A percentile compares a stretch with the other conserved stretches of the same genome.
Conservation (phyloP, 2,797 vertebrate species). For the Platalea minor region DNA sequence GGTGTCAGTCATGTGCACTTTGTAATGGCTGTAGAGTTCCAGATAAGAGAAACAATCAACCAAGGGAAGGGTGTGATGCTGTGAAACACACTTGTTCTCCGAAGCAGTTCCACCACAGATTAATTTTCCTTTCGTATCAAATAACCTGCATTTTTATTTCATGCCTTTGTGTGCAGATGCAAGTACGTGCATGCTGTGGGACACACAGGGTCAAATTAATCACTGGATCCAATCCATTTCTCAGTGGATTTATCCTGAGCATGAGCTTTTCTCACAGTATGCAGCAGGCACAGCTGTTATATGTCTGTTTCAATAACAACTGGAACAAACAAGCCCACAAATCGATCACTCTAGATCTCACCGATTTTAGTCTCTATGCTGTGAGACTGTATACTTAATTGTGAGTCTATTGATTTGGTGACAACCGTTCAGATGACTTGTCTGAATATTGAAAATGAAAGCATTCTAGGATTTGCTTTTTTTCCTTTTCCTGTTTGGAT, state of each 20-base stretch:
- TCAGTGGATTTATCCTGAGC: neutral
- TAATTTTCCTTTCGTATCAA: conserved; percentile 2
- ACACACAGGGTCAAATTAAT: neutral
- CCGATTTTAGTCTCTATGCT: neutral
- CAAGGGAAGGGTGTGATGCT: neutral
- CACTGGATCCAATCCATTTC: neutral
- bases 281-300: neutral
- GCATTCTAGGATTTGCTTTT: neutral
- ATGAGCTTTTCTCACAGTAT: neutral
- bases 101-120: neutral
- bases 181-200: neutral
- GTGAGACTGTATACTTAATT: neutral
- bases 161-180: neutral
- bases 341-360: neutral
- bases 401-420: neutral
- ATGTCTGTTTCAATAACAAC: neutral
- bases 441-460: neutral
- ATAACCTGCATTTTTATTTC: neutral
- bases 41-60: neutral
- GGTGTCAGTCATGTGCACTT: neutral
- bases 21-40: neutral
- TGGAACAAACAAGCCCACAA: neutral
- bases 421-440: neutral
- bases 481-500: neutral
- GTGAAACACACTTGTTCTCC: neutral